Percentiles rank a stretch among this genome's conserved stretches.
Conservation (phyloP, 2,888 invertebrate genomes). For the Strigamia transsilvanica region DNA sequence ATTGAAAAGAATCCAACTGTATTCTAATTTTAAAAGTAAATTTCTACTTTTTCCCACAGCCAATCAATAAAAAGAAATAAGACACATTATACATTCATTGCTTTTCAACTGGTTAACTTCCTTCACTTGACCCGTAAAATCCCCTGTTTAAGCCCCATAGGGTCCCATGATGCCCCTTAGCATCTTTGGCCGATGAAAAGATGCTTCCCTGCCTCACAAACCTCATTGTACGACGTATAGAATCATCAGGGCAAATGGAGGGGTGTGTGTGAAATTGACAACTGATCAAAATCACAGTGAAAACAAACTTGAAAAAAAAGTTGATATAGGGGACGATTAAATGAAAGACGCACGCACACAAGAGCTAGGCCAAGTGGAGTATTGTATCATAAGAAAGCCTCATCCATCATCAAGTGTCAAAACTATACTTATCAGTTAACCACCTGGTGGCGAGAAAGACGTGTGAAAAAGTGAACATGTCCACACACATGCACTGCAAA, state of each 20-base stretch:
- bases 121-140: slow-evolving; percentile 32
- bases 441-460: slow-evolving; percentile 31
- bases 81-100: neutral
- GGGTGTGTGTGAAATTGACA: slow-evolving; percentile 47
- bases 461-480: slow-evolving; percentile 30
- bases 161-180: slow-evolving; percentile 15
- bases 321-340: slow-evolving; percentile 40
- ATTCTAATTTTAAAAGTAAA: too few relatives aligned
- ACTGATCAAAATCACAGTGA: slow-evolving; percentile 44
- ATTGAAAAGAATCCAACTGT: too few relatives aligned
- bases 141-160: neutral
- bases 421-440: slow-evolving; percentile 33
- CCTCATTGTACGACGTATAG: slow-evolving; percentile 16
- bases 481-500: neutral
- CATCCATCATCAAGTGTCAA: slow-evolving; percentile 47
- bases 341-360: slow-evolving; percentile 45
- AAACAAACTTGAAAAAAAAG: slow-evolving; percentile 46
- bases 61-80: neutral
- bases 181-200: neutral
- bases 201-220: slow-evolving; percentile 25
- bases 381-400: slow-evolving; percentile 31
- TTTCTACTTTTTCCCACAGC: too few relatives aligned
- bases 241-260: slow-evolving; percentile 33
- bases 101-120: neutral
- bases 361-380: slow-evolving; percentile 31